These are phyloP conservation scores for Acronicta psi DNA, from an alignment of 2,888 invertebrate species.

Conservation along the genomic window DNA sequence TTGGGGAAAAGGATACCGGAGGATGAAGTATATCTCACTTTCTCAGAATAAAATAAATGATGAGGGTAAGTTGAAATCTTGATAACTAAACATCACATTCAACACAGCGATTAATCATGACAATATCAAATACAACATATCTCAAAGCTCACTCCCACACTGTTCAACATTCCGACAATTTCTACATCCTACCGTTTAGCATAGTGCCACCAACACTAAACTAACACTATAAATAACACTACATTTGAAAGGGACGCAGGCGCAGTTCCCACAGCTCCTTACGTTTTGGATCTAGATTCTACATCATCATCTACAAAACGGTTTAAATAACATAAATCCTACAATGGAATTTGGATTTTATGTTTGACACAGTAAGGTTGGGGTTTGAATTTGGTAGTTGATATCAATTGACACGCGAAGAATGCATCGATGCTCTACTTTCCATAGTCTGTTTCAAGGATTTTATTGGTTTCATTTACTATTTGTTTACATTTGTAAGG, in stretches of 20 bases:
- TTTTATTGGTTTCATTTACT: constrained; percentile 41
- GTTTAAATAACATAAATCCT: constrained; percentile 26
- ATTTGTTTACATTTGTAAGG: constrained; percentile 39
- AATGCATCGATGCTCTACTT: constrained; percentile 79
- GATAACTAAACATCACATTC: constrained; percentile 8
- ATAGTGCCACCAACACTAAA: constrained; percentile 46
- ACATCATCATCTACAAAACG: constrained; percentile 34
- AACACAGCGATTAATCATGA: constrained; percentile 32
- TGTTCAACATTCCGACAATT: constrained; percentile 47
- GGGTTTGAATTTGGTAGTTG: constrained; percentile 28
- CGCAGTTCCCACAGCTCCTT: constrained; percentile 81
- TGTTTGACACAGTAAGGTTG: constrained; percentile 13
- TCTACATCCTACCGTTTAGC: constrained; percentile 56
- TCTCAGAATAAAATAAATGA: no score
- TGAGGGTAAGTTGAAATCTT: no score
- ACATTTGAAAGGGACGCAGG: constrained; percentile 78
- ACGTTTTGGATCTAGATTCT: constrained; percentile 65
- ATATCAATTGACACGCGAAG: constrained; percentile 67
- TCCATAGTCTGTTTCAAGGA: constrained; percentile 72
- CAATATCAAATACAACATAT: constrained; percentile 35
- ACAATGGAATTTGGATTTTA: constrained; percentile 38
- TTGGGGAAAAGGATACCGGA: no score
- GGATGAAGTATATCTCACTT: no score
- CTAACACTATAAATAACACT: constrained; percentile 68
- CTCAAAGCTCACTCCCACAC: constrained; percentile 44